Conservation (phyloP, 2,113 vertebrate genomes). For the Paradisaea rubra region DNA sequence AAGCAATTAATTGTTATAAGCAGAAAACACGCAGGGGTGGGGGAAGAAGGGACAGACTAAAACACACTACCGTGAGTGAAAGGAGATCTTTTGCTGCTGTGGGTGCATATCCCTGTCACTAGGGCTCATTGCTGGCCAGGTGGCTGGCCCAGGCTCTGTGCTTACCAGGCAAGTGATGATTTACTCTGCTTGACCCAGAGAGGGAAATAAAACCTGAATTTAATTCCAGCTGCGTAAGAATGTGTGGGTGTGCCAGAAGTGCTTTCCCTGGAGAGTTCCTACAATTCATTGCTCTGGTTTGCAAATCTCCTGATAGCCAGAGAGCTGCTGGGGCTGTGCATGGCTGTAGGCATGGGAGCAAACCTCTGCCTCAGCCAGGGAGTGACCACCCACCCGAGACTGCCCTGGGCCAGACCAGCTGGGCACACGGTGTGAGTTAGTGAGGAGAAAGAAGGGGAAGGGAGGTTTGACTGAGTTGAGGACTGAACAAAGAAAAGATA, state of each 20-base stretch:
- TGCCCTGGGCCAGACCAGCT: not conserved
- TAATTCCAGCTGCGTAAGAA: not conserved
- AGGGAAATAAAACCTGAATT: not conserved
- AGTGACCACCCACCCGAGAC: not conserved
- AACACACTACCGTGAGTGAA: not conserved
- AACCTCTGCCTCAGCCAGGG: accelerated
- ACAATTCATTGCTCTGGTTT: not conserved
- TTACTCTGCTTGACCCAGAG: not conserved
- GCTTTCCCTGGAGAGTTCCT: not conserved
- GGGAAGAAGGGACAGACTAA: not conserved
- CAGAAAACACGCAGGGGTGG: not conserved
- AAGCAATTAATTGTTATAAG: constrained; percentile 5
- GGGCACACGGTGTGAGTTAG: accelerated
- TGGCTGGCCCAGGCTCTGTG: not conserved
- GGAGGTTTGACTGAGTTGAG: not conserved
- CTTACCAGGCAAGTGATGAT: not conserved
- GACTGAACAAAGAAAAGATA: not conserved
- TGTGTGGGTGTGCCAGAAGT: accelerated
- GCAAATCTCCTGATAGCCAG: not conserved
- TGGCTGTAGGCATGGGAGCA: not conserved
- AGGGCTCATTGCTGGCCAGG: not conserved
- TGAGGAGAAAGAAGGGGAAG: not conserved
- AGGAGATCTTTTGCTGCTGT: not conserved
- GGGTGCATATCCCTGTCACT: not conserved
- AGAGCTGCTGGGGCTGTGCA: not conserved